Conservation (phyloP, 64 coral and sea anemone species). For the Dendronephthya gigantea region DNA sequence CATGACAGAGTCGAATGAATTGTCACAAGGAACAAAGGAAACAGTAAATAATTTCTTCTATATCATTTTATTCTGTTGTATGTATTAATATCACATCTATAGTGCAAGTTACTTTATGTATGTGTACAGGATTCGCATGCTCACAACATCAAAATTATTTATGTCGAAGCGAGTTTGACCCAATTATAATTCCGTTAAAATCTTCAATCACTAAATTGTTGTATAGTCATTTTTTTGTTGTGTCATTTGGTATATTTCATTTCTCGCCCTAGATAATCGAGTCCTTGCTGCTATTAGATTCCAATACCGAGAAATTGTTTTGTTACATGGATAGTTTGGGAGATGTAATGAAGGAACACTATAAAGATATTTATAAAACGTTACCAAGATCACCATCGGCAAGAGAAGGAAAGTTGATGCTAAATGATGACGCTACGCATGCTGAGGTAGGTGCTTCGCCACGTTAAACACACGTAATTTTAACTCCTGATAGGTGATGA, state of each 20-base stretch:
- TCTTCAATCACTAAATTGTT: background rate
- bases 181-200: background rate
- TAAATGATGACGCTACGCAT: background rate
- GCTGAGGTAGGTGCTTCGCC: background rate
- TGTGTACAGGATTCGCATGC: too few species aligned
- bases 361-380: slow-evolving; percentile 16
- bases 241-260: too few species aligned
- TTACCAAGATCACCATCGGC: background rate
- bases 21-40: slow-evolving; percentile 1
- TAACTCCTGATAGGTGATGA: too few species aligned
- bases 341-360: slow-evolving; percentile 13
- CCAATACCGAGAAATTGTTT: slow-evolving; percentile 2
- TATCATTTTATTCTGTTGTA: background rate
- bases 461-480: background rate
- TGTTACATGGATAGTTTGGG: background rate
- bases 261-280: background rate
- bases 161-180: too few species aligned
- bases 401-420: background rate
- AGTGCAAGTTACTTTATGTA: too few species aligned
- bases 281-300: background rate
- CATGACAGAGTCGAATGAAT: background rate
- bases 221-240: background rate
- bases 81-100: background rate
- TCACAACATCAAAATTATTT: too few species aligned
- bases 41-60: background rate